Evolutionary conservation across 2,113 vertebrate species (phyloP), one percentile per base, ranked within the genome.

Genomic region (Piprites chloris): DNA sequence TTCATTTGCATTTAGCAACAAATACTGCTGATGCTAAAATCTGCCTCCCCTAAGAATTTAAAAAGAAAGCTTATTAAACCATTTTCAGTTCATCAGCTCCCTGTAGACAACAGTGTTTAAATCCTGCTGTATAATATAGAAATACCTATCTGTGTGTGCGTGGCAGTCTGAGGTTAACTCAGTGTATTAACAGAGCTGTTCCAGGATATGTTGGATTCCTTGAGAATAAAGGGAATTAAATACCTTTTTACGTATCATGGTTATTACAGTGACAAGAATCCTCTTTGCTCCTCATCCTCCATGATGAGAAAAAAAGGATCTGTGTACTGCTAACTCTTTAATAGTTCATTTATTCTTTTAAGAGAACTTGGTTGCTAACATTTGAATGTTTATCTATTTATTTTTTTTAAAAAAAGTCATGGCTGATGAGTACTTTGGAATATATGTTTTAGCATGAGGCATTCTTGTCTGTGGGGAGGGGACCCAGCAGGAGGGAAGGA

Each of bases 1-100:
- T 97, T 95, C 93, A 81, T 97, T 97, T 96, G 88, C 91, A 84
- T 97, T 97, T 94, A 89, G 85, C 85, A 97, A 82, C 90, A 91
- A 76, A 95, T 79, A 97, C 63, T 89, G 75, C 81, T 96, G 92
- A 97, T 95, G 90, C n/a, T 95, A 93, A 91, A 91, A 96, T 92
- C 87, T 68, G 46, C 53, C 82, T 95, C 91, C 66, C 88, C 37
- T 17, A 93, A 96, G 96, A 82, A 79, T 80, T 74, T 76, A 28
- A 74, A 97, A 88, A 92, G 94, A 95, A 97, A 90, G 63, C 86
- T 94, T 92, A 91, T 94, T 96, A 95, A 96, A 93, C 53, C 63
- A 74, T 90, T 95, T 85, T 94, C 81, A n/a, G 76, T 81, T 95
- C 87, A 77, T 95, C 95, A 78, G 47, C 87, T 97, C 90, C 85